phyloP scores from a whole-genome alignment of 2,888 invertebrate species.

The Pristionchus exspectatus region DNA sequence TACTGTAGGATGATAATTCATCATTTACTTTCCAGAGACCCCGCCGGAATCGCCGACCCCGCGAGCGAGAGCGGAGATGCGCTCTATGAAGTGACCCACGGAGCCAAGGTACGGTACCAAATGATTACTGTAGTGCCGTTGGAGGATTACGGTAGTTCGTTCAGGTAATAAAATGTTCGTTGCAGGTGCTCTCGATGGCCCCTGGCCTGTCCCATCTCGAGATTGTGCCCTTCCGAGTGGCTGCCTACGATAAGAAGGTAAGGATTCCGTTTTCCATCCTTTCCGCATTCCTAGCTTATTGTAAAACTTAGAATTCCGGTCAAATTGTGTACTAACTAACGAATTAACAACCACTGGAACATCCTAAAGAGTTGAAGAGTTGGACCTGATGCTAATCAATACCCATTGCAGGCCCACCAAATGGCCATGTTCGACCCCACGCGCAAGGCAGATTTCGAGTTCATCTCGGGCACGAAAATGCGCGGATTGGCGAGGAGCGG shows the following conservation, averaged over 20 bases:
- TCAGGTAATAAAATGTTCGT: no score
- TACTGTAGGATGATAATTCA: background rate
- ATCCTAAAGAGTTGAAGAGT: no score
- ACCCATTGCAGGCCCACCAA: constrained; percentile 56
- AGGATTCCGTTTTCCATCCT: constrained; percentile 70
- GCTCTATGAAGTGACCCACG: constrained; percentile 94
- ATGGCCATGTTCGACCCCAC: constrained; percentile 89
- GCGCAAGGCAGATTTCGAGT: constrained; percentile 89
- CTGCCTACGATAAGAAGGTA: constrained; percentile 92
- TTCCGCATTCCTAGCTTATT: background rate
- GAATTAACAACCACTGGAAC: no score
- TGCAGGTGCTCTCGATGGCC: constrained; percentile 88
- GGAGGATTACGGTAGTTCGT: background rate
- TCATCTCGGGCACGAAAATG: constrained; percentile 91
- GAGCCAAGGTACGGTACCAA: constrained; percentile 83
- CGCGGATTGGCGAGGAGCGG: constrained; percentile 89
- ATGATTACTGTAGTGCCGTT: background rate
- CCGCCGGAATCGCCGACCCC: constrained; percentile 97
- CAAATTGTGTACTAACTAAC: no score
- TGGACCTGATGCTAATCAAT: background rate
- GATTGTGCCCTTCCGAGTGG: constrained; percentile 98
- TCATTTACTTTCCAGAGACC: constrained; percentile 85
- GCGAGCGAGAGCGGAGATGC: constrained; percentile 86
- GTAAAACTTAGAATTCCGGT: no score
- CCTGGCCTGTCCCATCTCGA: constrained; percentile 93